Evolutionary conservation across 2,797 vertebrate species (phyloP).

Genomic region (Spinus olivaceus): DNA sequence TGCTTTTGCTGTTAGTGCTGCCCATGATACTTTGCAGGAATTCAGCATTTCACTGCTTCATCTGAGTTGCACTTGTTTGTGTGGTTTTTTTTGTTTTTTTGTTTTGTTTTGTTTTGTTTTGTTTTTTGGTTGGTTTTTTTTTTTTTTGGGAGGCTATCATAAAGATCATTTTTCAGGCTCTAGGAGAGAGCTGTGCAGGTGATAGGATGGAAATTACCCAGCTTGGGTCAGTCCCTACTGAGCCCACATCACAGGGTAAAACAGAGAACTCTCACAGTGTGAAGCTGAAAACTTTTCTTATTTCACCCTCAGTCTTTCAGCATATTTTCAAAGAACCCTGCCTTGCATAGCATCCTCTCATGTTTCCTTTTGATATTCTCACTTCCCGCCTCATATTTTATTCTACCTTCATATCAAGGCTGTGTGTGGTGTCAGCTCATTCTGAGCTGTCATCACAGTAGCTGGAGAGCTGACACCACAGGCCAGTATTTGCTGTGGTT

Average conservation of each 20-base stretch:
- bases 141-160: not conserved
- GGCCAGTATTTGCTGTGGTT: not conserved
- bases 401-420: constrained; percentile 35
- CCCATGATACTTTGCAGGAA: not conserved
- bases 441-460: not conserved
- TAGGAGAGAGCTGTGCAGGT: not conserved
- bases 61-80: not conserved
- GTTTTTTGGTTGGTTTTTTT: no score
- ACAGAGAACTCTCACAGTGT: not conserved
- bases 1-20: not conserved
- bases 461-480: constrained; percentile 15
- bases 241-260: not conserved
- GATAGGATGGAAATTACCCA: not conserved
- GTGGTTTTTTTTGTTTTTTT: no score
- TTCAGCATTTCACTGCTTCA: not conserved
- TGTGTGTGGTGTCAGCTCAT: constrained; percentile 11
- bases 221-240: not conserved
- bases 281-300: constrained; percentile 21
- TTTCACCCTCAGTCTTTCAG: not conserved
- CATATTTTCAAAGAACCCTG: constrained; percentile 36
- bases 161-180: not conserved
- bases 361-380: constrained; percentile 57
- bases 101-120: not conserved
- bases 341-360: constrained; percentile 31
- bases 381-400: constrained; percentile 38